Evolutionary conservation across 1,140 invertebrate species (phyloP).

Genomic region (Drosophila nigrodunni): DNA sequence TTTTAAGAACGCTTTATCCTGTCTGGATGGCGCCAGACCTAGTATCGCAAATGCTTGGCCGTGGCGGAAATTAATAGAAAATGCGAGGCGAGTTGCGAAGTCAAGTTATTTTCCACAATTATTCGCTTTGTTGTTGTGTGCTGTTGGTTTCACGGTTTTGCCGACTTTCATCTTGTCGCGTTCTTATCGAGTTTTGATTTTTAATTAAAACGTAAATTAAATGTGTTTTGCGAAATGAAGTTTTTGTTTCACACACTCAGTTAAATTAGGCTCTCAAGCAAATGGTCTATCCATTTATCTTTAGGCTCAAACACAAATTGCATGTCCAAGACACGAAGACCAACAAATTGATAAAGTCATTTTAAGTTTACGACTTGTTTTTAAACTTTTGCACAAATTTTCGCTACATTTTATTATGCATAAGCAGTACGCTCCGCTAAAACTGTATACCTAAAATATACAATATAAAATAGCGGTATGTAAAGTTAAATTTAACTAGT

Average conservation of each 20-base stretch:
- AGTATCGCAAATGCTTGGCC: slow-evolving; percentile 64
- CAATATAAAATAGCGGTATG: too few relatives aligned
- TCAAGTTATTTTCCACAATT: slow-evolving; percentile 54
- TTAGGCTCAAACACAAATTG: slow-evolving; percentile 32
- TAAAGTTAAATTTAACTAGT: too few relatives aligned
- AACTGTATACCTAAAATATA: not conserved
- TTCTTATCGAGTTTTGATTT: slow-evolving; percentile 78
- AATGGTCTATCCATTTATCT: slow-evolving; percentile 72
- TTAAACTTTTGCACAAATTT: slow-evolving; percentile 68
- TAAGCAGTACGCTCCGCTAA: not conserved
- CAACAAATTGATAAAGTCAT: slow-evolving; percentile 63
- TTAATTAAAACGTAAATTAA: slow-evolving; percentile 76
- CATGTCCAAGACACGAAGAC: slow-evolving; percentile 46
- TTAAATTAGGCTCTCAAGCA: slow-evolving; percentile 70
- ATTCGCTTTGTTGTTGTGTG: slow-evolving; percentile 28
- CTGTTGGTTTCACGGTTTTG: slow-evolving; percentile 31
- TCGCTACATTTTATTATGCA: slow-evolving; percentile 2
- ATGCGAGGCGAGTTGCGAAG: slow-evolving; percentile 56
- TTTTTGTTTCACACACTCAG: slow-evolving; percentile 64
- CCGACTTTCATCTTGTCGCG: slow-evolving; percentile 54
- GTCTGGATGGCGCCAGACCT: slow-evolving; percentile 70
- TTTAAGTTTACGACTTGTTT: slow-evolving; percentile 45
- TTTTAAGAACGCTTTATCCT: slow-evolving; percentile 48
- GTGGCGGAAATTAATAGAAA: slow-evolving; percentile 65
- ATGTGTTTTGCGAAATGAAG: slow-evolving; percentile 67